These are phyloP conservation scores for Rhinoderma darwinii DNA, from an alignment of 2,113 vertebrate species.

Conservation along the genomic window DNA sequence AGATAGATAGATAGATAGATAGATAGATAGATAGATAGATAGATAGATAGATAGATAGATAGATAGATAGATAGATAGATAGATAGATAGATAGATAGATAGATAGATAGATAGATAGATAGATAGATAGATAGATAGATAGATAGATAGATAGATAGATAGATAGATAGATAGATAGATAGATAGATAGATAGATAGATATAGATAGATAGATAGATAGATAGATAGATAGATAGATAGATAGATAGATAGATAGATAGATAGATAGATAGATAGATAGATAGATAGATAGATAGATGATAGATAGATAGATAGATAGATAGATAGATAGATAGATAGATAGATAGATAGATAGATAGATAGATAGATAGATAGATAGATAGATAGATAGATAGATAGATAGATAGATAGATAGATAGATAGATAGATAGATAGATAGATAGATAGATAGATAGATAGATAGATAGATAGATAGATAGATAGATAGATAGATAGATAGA, in stretches of 20 bases:
- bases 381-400: neutral
- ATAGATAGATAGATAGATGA: neutral
- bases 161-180: neutral
- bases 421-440: neutral
- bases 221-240: neutral
- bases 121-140: constrained; percentile 1
- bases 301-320: neutral
- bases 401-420: neutral
- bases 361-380: neutral
- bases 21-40: neutral
- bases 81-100: neutral
- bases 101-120: constrained; percentile 1
- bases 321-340: neutral
- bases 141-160: neutral
- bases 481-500: constrained; percentile 7
- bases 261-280: neutral
- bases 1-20: neutral
- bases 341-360: neutral
- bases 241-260: neutral
- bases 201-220: neutral
- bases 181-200: neutral
- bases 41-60: neutral
- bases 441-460: neutral
- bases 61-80: constrained; percentile 4
- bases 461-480: neutral